Evolutionary conservation across 2,113 vertebrate genomes (phyloP), one percentile per base, ranked within the genome.

Genomic region (Cynoglossus semilaevis): DNA sequence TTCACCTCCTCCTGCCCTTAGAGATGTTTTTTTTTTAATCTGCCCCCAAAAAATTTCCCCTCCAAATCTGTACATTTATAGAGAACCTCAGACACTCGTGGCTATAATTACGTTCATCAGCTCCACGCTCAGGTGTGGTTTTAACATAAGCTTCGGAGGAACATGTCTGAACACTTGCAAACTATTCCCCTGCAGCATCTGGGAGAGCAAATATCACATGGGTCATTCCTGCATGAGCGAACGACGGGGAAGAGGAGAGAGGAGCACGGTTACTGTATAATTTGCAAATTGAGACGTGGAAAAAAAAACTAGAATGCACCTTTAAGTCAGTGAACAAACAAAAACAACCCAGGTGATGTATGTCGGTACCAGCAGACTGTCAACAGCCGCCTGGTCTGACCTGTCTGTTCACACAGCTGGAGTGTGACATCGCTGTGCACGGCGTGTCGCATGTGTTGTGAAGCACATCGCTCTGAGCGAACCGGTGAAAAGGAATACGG

Each of bases 101-200:
- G 52, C 71, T 75, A 48, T 79, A 84, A 87, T 87, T 75, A 84
- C 52, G 63, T 48, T 79, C 81, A 71, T 83, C 77, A 79, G 72
- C 63, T 69, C 19, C 8, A 61, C 62, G 69, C 64, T 86, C 73
- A 72, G 74, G 66, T 84, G 85, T 54, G 74, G 66, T 85, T 86
- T 84, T 83, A 88, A 82, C 78, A 84, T 81, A 88, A 85, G 76
- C 84, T 86, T 85, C 80, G 64, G 58, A 71, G 58, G 69, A 82
- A 81, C 89, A 90, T 81, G 90, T 88, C 83, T 57, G 59, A 60
- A 87, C 90, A 88, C 63, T 72, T 47, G 64, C 47, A 70, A 89
- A 87, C 61, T 88, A 91, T 90, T 83, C 81, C 79, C 79, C 83
- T 70, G 15, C 8, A 69, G 87, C 76, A 34, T 59, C 58, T 38